Evolutionary conservation across 2,888 invertebrate genomes (phyloP), one percentile per base, ranked within the genome.

Genomic region (Thyatira batis): DNA sequence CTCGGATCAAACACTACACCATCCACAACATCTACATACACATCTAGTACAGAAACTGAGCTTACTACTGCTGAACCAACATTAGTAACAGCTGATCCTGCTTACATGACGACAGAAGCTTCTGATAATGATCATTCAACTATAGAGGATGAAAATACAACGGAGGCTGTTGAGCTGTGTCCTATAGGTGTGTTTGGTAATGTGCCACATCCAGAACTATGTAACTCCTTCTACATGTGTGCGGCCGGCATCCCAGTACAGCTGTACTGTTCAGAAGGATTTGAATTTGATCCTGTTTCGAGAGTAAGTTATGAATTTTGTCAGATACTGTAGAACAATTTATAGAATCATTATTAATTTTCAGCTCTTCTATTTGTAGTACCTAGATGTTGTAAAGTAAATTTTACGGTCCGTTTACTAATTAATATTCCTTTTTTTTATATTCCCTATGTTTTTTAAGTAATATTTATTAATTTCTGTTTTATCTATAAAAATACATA

Each of bases 171-270:
- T 25, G 13, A 6, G 6, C 20, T 45, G 3, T 45, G 44, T 10
- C 20, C 44, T 45, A 11, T 11, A 1, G 44, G 44, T 9, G 44
- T 45, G 44, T 45, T 20, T 13, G 53, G 53, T 17, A 49, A 25
- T 10, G 13, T 57, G 23, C 49, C 49, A 3, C 23, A 51, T 30
- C 65, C 57, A 23, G 44, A 58, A 2, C 30, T 48, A 3, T 66
- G 66, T 45, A 51, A 57, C 3, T 48, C 55, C 0, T 76, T 66
- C 63, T 76, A 65, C 48, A 58, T 73, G 55, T 81, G 81, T 20
- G 53, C 49, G 0, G 53, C 49, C 0, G 70, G 69, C 0, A 39
- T 48, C 0, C 49, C 65, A 0, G 27, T 72, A 9, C 60, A 52
- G 5, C 45, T 67, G 43, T 54, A 28, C 11, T 80, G 80, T 44